phyloP scores from a whole-genome alignment of 2,888 invertebrate species.

The Platypus cylindrus region DNA sequence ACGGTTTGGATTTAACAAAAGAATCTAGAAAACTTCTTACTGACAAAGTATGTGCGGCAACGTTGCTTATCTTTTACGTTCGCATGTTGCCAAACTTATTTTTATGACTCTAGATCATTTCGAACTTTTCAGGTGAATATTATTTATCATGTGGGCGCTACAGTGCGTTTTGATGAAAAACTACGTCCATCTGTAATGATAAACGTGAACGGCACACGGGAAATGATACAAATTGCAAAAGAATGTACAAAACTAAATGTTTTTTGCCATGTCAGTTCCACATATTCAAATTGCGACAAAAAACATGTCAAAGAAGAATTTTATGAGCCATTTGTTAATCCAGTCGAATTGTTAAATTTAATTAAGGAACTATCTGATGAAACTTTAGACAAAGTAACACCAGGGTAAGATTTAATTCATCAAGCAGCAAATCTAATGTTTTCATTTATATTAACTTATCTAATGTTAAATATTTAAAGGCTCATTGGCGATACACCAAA shows the following conservation, averaged over 20 bases:
- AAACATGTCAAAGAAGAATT: conserved; percentile 19
- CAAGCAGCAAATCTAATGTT: too few species aligned
- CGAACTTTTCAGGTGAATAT: conserved; percentile 34
- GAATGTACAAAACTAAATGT: conserved; percentile 43
- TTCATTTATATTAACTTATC: too few species aligned
- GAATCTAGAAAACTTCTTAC: conserved; percentile 31
- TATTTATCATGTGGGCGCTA: conserved; percentile 63
- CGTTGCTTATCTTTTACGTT: too few species aligned
- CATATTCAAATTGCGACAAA: conserved; percentile 19
- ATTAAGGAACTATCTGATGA: conserved; percentile 29
- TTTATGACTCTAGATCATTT: too few species aligned
- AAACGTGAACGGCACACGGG: conserved; percentile 51
- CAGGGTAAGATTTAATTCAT: conserved; percentile 15
- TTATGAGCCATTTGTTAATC: conserved; percentile 21
- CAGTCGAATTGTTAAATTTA: conserved; percentile 32
- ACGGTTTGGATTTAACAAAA: conserved; percentile 38
- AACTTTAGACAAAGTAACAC: conserved; percentile 26
- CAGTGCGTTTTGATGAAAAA: conserved; percentile 58
- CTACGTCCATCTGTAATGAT: conserved; percentile 50
- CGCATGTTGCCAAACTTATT: too few species aligned
- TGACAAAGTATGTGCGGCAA: conserved; percentile 36
- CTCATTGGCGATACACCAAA: conserved; percentile 48
- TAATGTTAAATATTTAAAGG: conserved; percentile 24
- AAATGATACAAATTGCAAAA: conserved; percentile 49
- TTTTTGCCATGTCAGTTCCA: conserved; percentile 21